Evolutionary conservation across 2,888 invertebrate genomes (phyloP), one percentile per base, ranked within the genome.

Genomic region (Hydrotaea diabolus): DNA sequence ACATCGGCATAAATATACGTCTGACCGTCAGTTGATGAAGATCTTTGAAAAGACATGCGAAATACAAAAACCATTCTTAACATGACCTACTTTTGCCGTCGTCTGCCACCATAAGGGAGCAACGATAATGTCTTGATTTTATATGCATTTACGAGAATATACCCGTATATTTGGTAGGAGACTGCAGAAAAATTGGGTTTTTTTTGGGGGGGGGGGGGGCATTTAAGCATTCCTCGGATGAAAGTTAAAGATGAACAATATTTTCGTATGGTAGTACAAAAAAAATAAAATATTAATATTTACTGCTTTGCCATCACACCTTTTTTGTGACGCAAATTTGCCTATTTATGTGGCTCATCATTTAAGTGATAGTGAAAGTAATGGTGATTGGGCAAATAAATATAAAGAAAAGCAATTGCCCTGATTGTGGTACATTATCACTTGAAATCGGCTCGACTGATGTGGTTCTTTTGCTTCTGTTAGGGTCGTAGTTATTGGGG

Each of bases 1-100:
- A n/a, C n/a, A n/a, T n/a, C n/a, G n/a, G n/a, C n/a, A n/a, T n/a
- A n/a, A n/a, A 57, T 55, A 19, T 17, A 36, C 26, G 57, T 15
- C 19, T 36, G 76, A 17, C 39, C 0, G 59, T n/a, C n/a, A n/a
- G n/a, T n/a, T 39, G 39, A 39, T 39, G 36, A 17, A 64, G 2
- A 43, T 43, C 43, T 43, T 64, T 64, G 39, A 64, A 17, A 39
- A 36, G 39, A n/a, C 55, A 3, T 19, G 49, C n/a, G n/a, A n/a
- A n/a, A n/a, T n/a, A n/a, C n/a, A 75, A 31, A 74, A 15, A 21
- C 53, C 49, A 76, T 80, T 76, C 71, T 71, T 76, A 21, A 26
- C 62, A 17, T 76, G 76, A 80, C 80, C 80, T 19, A 80, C 71
- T 76, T 80, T 62, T n/a, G n/a, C n/a, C 23, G 62, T 31, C 9